These are phyloP conservation scores for Myopa tessellatipennis DNA, from an alignment of 2,888 invertebrate species.

Conservation along the genomic window DNA sequence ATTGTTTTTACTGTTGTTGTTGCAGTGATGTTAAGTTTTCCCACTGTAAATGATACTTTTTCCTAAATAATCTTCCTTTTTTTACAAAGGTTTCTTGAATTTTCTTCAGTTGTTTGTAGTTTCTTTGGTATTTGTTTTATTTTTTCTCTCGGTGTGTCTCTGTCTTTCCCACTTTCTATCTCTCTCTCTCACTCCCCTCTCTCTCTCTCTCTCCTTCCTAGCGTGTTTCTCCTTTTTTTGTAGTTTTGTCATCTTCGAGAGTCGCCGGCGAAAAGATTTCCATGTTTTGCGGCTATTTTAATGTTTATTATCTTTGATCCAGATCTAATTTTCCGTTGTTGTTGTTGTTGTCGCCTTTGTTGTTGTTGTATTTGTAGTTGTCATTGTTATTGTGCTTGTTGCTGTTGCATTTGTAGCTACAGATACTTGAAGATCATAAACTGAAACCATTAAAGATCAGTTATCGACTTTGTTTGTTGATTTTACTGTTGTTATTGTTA, in stretches of 20 bases:
- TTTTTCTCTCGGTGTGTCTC: neutral
- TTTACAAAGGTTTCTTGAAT: too few relatives aligned
- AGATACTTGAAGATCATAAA: too few relatives aligned
- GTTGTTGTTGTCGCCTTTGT: neutral
- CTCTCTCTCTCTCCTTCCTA: neutral
- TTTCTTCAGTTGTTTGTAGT: too few relatives aligned
- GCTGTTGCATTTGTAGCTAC: neutral
- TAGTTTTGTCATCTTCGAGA: neutral
- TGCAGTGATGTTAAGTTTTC: too few relatives aligned
- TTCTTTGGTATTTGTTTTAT: neutral
- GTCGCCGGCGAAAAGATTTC: conserved; percentile 2
- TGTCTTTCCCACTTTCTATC: neutral
- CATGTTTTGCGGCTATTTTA: conserved; percentile 31
- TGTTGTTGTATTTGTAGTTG: neutral
- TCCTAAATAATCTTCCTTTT: too few relatives aligned
- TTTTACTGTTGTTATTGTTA: neutral
- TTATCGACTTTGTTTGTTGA: too few relatives aligned
- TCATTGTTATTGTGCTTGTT: neutral
- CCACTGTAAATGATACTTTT: too few relatives aligned
- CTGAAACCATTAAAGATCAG: too few relatives aligned
- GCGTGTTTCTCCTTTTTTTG: neutral
- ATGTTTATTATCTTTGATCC: conserved; percentile 33
- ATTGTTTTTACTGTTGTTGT: too few relatives aligned
- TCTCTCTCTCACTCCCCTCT: neutral
- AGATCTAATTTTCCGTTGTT: conserved; percentile 2